These are phyloP conservation scores for Hypolimnas misippus DNA, from an alignment of 2,888 invertebrate genomes.

Conservation along the genomic window DNA sequence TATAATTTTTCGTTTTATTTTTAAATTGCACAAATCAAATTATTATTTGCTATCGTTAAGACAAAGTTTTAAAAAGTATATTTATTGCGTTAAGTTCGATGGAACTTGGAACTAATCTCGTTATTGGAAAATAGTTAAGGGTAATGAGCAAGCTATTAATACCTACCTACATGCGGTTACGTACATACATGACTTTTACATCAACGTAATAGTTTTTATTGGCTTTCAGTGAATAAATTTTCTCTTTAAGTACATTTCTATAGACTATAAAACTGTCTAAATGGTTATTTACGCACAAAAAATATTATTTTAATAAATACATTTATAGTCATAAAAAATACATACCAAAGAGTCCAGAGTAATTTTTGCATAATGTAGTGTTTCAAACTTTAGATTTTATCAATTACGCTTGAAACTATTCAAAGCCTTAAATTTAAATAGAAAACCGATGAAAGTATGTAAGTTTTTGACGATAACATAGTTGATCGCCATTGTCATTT, in stretches of 20 bases:
- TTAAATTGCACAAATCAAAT: too few relatives aligned
- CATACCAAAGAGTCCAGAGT: neutral
- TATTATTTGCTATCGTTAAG: too few relatives aligned
- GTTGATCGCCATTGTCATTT: neutral
- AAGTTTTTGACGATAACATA: neutral
- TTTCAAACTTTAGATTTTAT: neutral
- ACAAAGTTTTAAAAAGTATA: too few relatives aligned
- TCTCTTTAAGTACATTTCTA: neutral
- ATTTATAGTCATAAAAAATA: too few relatives aligned
- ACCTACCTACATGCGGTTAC: neutral
- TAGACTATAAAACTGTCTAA: neutral
- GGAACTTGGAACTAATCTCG: neutral
- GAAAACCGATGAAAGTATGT: neutral
- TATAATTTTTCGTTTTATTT: too few relatives aligned
- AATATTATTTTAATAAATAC: too few relatives aligned
- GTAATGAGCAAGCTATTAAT: neutral
- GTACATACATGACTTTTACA: neutral
- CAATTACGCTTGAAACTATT: neutral
- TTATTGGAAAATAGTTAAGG: conserved; percentile 6
- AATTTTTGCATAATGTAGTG: neutral
- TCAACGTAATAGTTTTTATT: neutral
- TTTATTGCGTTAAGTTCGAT: too few relatives aligned
- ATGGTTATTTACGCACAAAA: neutral
- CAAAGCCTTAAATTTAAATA: neutral
- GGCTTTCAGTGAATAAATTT: neutral